These are phyloP conservation scores for Brachirus orientalis DNA, from an alignment of 2,113 vertebrate genomes.

Conservation along the genomic window DNA sequence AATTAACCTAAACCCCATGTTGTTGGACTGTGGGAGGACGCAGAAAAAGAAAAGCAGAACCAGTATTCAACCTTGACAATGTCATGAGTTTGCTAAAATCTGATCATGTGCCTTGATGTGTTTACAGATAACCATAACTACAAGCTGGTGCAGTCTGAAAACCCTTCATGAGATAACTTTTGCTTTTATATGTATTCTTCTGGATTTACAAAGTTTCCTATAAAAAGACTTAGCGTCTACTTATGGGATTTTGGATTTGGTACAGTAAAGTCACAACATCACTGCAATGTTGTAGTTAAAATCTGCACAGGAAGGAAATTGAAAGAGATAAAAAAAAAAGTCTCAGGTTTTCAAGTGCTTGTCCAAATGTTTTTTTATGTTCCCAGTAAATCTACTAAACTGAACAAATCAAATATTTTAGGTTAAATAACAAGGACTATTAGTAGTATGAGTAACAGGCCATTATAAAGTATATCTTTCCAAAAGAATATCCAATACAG, in stretches of 20 bases:
- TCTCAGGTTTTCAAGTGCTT: conserved; percentile 23
- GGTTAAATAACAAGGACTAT: conserved; percentile 38
- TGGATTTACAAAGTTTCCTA: conserved; percentile 25
- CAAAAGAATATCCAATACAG: conserved; percentile 53
- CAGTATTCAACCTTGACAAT: neutral
- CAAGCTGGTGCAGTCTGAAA: no score
- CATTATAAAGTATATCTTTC: conserved; percentile 52
- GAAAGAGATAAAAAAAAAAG: conserved; percentile 15
- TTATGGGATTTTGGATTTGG: conserved; percentile 8
- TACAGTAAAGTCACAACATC: conserved; percentile 8
- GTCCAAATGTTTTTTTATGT: conserved; percentile 22
- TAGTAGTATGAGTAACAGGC: conserved; percentile 36
- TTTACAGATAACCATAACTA: neutral
- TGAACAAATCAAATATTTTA: conserved; percentile 23
- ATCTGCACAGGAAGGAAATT: conserved; percentile 1
- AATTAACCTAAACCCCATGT: neutral
- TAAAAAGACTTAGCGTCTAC: conserved; percentile 14
- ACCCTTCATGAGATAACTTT: no score
- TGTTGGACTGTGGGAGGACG: neutral
- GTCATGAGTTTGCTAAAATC: neutral
- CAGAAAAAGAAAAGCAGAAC: neutral
- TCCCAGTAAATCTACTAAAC: conserved; percentile 28
- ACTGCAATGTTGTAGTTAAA: conserved; percentile 15
- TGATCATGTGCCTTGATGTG: neutral
- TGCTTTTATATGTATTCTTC: conserved; percentile 9